Evolutionary conservation across 2,797 vertebrate genomes (phyloP).

Genomic region (Etheostoma nigrum): DNA sequence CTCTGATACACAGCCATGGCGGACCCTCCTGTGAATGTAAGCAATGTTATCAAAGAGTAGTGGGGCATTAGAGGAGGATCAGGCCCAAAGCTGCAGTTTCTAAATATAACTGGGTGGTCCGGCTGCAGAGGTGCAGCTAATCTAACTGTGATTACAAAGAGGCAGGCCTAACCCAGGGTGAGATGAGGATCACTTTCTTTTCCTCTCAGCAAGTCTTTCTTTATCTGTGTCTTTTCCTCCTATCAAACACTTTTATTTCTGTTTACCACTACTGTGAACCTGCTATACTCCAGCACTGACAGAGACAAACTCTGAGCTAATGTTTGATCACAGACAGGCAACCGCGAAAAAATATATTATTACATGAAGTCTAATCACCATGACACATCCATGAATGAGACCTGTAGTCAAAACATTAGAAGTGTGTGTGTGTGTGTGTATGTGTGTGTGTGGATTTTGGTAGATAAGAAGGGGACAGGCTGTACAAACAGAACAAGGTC

Average conservation of each 20-base stretch:
- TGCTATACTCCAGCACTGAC: constrained; percentile 3
- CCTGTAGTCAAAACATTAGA: constrained; percentile 7
- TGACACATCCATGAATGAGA: constrained; percentile 25
- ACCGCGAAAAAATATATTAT: neutral
- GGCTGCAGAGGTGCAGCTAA: constrained; percentile 76
- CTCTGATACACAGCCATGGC: constrained; percentile 59
- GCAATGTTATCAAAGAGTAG: constrained; percentile 75
- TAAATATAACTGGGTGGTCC: constrained; percentile 78
- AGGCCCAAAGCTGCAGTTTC: constrained; percentile 76
- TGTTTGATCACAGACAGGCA: neutral
- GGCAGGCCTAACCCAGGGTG: constrained; percentile 55
- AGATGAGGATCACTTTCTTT: constrained; percentile 62
- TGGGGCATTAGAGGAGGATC: constrained; percentile 80
- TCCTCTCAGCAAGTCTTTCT: constrained; percentile 38
- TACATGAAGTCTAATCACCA: constrained; percentile 22
- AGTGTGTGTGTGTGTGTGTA: constrained; percentile 11
- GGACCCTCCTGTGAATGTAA: constrained; percentile 74
- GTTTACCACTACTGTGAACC: neutral
- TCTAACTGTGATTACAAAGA: constrained; percentile 78
- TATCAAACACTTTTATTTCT: constrained; percentile 8
- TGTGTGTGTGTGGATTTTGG: constrained; percentile 24
- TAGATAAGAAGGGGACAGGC: constrained; percentile 53
- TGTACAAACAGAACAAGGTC: constrained; percentile 74
- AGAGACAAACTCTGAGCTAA: neutral
- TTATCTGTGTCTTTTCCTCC: constrained; percentile 31